Percentiles rank a stretch among this genome's conserved stretches.
These are phyloP conservation scores for Ommatoiulus sabulosus DNA, from an alignment of 2,888 invertebrate species.

Conservation along the genomic window DNA sequence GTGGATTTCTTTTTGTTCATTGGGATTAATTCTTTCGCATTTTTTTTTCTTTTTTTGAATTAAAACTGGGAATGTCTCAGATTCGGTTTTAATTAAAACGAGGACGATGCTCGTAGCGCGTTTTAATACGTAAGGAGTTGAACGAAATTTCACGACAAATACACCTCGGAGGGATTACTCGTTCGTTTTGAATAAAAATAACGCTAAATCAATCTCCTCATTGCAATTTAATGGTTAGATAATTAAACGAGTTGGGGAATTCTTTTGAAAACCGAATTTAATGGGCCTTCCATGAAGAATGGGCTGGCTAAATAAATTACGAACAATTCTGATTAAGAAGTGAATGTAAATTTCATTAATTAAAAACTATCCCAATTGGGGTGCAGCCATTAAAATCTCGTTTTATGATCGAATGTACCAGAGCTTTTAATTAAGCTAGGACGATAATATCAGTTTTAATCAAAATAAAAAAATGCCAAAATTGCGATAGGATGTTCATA, in stretches of 20 bases:
- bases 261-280: background rate
- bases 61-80: constrained; percentile 4
- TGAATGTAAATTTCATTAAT: too few relatives aligned
- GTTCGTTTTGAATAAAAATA: background rate
- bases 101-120: background rate
- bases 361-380: too few relatives aligned
- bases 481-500: too few relatives aligned
- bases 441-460: too few relatives aligned
- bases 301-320: too few relatives aligned
- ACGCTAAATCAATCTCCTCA: background rate
- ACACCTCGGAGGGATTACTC: background rate
- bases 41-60: constrained; percentile 14
- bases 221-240: background rate
- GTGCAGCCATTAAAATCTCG: too few relatives aligned
- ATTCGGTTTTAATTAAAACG: background rate
- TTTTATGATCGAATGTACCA: too few relatives aligned
- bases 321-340: too few relatives aligned
- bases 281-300: too few relatives aligned
- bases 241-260: background rate
- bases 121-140: background rate
- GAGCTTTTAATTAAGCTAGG: too few relatives aligned
- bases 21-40: background rate
- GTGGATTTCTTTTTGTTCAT: background rate
- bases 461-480: too few relatives aligned
- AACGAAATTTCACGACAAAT: background rate